Evolutionary conservation across 2,888 invertebrate species (phyloP).

Genomic region (Cactoblastis cactorum): DNA sequence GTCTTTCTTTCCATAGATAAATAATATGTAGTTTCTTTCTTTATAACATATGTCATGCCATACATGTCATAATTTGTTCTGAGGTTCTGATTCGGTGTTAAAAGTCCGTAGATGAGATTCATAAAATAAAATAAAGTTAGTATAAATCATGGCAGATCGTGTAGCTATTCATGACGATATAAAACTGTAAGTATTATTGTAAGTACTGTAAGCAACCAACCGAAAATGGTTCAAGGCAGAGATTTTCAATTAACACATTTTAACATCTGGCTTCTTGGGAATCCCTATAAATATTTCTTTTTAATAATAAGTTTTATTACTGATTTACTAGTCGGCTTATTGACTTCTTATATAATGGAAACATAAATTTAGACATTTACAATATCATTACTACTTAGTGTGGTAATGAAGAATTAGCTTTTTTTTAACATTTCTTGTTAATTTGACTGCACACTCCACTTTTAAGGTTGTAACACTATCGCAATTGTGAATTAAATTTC

Average conservation of each 20-base stretch:
- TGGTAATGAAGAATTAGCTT: not conserved
- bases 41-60: not conserved
- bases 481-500: not conserved
- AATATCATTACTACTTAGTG: not conserved
- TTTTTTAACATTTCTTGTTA: not conserved
- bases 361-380: not conserved
- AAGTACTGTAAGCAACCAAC: too few species aligned
- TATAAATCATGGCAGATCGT: constrained; percentile 78
- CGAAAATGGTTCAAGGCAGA: not conserved
- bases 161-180: constrained; percentile 85
- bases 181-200: constrained; percentile 84
- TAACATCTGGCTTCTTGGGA: constrained; percentile 29
- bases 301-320: not conserved
- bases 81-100: not conserved
- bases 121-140: constrained; percentile 22
- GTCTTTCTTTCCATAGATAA: too few species aligned
- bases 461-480: not conserved
- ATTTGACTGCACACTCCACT: not conserved
- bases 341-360: not conserved
- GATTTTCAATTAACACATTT: not conserved
- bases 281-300: constrained; percentile 30
- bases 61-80: not conserved
- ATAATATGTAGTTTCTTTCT: too few species aligned
- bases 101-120: not conserved
- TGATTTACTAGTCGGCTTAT: not conserved